Conservation (phyloP, 2,113 vertebrate genomes). For the Oxyura jamaicensis region DNA sequence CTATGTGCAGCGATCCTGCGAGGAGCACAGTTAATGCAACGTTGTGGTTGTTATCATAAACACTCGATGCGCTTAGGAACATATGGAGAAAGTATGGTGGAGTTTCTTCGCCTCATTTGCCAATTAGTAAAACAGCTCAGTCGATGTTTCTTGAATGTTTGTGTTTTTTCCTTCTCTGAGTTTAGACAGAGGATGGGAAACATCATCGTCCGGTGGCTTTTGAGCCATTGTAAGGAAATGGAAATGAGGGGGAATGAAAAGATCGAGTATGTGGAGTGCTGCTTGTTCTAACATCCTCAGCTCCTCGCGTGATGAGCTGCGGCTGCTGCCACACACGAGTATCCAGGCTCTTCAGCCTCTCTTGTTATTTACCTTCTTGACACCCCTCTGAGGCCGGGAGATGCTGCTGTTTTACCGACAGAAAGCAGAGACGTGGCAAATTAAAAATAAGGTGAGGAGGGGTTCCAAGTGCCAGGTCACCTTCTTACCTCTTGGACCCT, state of each 20-base stretch:
- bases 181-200: neutral
- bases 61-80: neutral
- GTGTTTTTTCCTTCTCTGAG: neutral
- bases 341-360: neutral
- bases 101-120: neutral
- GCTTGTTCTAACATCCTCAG: neutral
- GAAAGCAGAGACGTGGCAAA: neutral
- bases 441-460: neutral
- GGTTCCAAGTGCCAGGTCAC: neutral
- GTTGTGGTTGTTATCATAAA: neutral
- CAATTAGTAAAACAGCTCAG: neutral
- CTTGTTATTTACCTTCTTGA: neutral
- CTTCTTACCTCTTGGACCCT: neutral
- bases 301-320: neutral
- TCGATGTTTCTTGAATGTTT: neutral
- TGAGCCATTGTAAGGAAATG: neutral
- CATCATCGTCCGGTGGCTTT: neutral
- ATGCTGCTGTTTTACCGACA: neutral
- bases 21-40: neutral
- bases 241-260: neutral
- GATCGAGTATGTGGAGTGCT: neutral
- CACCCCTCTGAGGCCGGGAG: neutral
- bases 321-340: neutral
- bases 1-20: fast-evolving
- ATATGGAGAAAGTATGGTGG: neutral